Base-by-base conservation (phyloP, 1,140 invertebrate genomes). In the Oryzaephilus surinamensis region DNA sequence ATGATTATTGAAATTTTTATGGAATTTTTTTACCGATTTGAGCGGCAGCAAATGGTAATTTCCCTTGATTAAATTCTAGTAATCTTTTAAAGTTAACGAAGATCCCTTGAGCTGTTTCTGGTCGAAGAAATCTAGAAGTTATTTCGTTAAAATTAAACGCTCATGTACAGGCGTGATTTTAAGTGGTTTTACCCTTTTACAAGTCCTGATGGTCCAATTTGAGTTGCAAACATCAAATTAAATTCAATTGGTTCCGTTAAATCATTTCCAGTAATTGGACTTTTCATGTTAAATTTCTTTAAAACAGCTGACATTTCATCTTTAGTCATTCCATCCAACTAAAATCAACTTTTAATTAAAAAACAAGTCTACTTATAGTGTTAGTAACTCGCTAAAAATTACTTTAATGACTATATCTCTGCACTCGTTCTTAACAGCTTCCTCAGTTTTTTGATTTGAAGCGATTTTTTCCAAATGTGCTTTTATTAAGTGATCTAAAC, bases 11-110 rank as follows among this genome's bases (percentile, higher is more conserved):
- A 11, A 20, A n/a, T 35, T 35, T 35, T 35, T 4, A 4, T 24
- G 13, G 16, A 10, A 12, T 34, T 13, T 12, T 14, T 27, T 72
- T 66, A 21, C 90, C 95, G 70, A 97, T 95, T 69, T 98, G 95
- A 6, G 97, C 95, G 40, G 90, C 94, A 44, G 95, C 95, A 71
- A 99, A 99, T 28, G 97, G 97, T 7, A 99, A 62, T 52, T 79
- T 79, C 1, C 93, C 93, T 63, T 97, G 90, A 65, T 99, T 99
- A 60, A 99, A 99, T 62, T 97, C 93, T 21, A 99, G 60, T 2
- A 99, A 66, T 13, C 95, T 69, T 63, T 97, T 96, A 57, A 99
- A 99, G 64, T 99, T 99, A 0, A 99, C 95, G 69, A 99, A 99
- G 39, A 99, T 99, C 15, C 96, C 96, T 66, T 99, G 97, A 2